phyloP scores from a whole-genome alignment of 2,113 vertebrate genomes.

The Smithornis capensis region DNA sequence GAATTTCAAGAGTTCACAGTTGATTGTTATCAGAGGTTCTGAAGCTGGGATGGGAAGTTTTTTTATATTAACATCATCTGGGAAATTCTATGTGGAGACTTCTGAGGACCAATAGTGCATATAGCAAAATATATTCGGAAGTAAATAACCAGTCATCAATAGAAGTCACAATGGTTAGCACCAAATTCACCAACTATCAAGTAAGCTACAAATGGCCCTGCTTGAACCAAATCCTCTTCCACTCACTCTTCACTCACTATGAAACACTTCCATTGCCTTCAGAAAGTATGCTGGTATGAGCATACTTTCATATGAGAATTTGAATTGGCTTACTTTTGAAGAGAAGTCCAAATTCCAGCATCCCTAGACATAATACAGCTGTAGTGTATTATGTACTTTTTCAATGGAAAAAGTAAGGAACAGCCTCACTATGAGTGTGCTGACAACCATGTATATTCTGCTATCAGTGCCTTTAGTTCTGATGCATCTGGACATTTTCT shows the following conservation, averaged over 20 bases:
- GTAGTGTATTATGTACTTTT: too few species aligned
- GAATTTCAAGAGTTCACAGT: not conserved
- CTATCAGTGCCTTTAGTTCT: not conserved
- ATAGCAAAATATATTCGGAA: not conserved
- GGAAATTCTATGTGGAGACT: not conserved
- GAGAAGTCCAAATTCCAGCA: not conserved
- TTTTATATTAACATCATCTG: not conserved
- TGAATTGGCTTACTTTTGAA: not conserved
- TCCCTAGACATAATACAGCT: not conserved
- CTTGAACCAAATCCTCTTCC: not conserved
- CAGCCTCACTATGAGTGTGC: not conserved
- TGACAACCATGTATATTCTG: accelerated
- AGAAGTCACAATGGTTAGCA: accelerated
- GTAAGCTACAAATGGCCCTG: not conserved
- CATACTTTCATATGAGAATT: too few species aligned
- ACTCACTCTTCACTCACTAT: not conserved
- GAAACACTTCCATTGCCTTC: not conserved
- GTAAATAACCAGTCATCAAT: not conserved
- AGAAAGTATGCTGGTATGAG: not conserved
- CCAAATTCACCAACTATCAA: not conserved
- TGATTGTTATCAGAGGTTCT: not conserved
- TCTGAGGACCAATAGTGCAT: not conserved
- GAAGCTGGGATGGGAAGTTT: not conserved
- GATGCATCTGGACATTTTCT: not conserved
- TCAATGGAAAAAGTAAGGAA: not conserved